A percentile compares a stretch with the other conserved stretches of the same genome.
Conservation (phyloP, 2,113 vertebrate species). For the Lepus timidus region DNA sequence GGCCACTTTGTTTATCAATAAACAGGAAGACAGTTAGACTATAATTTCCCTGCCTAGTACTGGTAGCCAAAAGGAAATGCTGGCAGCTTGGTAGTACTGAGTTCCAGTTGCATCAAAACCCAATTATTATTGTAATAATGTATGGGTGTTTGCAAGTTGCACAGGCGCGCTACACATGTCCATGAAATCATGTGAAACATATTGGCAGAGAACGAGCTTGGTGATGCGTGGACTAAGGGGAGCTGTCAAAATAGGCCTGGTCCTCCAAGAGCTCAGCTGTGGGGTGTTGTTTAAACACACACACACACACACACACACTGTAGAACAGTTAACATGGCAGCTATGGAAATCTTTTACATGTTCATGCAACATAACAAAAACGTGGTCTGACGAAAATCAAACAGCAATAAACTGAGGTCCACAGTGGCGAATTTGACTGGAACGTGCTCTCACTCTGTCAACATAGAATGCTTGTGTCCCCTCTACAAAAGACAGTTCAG, state of each 20-base stretch:
- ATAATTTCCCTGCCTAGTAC: constrained; percentile 79
- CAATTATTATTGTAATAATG: constrained; percentile 79
- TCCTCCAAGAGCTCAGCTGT: constrained; percentile 79
- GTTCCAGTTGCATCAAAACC: constrained; percentile 75
- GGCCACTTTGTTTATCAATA: constrained; percentile 83
- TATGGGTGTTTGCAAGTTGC: constrained; percentile 72
- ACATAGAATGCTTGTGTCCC: background rate
- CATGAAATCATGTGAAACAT: constrained; percentile 70
- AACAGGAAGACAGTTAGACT: constrained; percentile 83
- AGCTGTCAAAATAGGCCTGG: constrained; percentile 82
- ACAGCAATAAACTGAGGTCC: background rate
- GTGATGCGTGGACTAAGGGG: constrained; percentile 67
- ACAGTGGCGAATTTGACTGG: background rate
- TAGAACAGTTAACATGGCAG: constrained; percentile 38
- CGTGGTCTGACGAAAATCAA: constrained; percentile 42
- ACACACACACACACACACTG: background rate
- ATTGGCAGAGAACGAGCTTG: constrained; percentile 74
- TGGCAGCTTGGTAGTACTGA: constrained; percentile 78
- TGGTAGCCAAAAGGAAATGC: constrained; percentile 80
- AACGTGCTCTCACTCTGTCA: background rate
- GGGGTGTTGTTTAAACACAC: constrained; percentile 48
- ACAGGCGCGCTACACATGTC: constrained; percentile 24
- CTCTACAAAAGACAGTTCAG: background rate
- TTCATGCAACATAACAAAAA: constrained; percentile 29
- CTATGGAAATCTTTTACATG: background rate